phyloP scores from a whole-genome alignment of 1,140 invertebrate species.

The Hermetia illucens region DNA sequence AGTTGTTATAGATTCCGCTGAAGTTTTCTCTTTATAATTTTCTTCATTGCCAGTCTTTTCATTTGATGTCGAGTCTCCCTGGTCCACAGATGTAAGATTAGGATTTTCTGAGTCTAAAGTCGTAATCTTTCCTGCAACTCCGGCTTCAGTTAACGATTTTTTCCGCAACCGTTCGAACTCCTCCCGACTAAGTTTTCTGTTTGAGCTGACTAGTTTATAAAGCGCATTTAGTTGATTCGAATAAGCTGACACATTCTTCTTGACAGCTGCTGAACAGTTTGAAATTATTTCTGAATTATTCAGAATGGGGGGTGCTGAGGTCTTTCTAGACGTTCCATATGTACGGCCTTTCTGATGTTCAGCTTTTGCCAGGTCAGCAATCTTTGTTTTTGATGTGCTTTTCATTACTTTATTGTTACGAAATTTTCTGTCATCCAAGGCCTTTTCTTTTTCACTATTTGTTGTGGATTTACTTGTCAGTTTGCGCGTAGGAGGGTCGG shows the following conservation, averaged over 20 bases:
- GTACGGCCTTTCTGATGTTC: no score
- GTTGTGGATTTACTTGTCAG: background rate
- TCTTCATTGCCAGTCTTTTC: no score
- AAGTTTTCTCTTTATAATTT: no score
- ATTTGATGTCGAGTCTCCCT: no score
- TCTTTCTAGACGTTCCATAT: no score
- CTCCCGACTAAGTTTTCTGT: constrained; percentile 14
- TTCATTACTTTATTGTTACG: constrained; percentile 18
- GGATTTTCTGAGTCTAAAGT: no score
- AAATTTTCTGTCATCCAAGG: constrained; percentile 16
- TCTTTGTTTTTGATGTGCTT: constrained; percentile 17
- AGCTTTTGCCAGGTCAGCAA: constrained; percentile 8
- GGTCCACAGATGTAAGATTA: no score
- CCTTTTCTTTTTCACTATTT: constrained; percentile 11
- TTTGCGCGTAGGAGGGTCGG: background rate
- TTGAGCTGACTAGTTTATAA: constrained; percentile 14
- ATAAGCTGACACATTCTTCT: constrained; percentile 8
- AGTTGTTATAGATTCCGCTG: no score
- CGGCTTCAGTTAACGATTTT: constrained; percentile 12
- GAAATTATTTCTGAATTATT: background rate
- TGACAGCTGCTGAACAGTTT: background rate
- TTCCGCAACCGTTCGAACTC: constrained; percentile 16
- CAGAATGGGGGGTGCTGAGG: background rate
- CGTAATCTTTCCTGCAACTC: no score
- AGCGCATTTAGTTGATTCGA: constrained; percentile 16